Evolutionary conservation across 1,140 invertebrate species (phyloP).

Genomic region (Lutraria rhynchaena): DNA sequence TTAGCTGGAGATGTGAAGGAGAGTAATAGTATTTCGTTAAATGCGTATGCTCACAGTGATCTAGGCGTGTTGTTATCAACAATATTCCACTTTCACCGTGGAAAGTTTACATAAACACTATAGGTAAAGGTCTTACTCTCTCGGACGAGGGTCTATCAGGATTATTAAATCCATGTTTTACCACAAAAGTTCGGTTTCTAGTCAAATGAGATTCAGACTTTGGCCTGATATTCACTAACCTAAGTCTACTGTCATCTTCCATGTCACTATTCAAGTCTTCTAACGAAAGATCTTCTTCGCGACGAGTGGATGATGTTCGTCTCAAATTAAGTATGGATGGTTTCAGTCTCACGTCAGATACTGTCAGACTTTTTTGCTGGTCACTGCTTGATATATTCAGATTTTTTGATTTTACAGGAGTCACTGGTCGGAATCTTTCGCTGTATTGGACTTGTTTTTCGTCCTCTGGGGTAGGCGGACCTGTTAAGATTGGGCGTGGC

Average conservation of each 20-base stretch:
- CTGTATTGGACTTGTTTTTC: constrained; percentile 29
- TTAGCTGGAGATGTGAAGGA: too few relatives aligned
- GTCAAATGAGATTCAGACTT: constrained; percentile 36
- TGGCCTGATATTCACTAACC: constrained; percentile 45
- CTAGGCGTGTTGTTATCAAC: too few relatives aligned
- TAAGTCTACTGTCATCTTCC: constrained; percentile 10
- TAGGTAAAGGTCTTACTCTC: constrained; percentile 5
- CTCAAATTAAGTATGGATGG: not conserved
- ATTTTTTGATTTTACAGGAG: not conserved
- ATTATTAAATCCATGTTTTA: constrained; percentile 21
- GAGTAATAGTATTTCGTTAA: too few relatives aligned
- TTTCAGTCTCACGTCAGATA: constrained; percentile 26
- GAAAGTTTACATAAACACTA: too few relatives aligned
- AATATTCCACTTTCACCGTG: too few relatives aligned
- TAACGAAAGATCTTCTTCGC: constrained; percentile 6
- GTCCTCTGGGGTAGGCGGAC: constrained; percentile 5
- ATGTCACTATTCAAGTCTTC: constrained; percentile 44
- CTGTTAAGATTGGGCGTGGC: constrained; percentile 2
- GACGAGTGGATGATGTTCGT: not conserved
- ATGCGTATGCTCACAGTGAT: too few relatives aligned
- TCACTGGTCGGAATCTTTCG: constrained; percentile 18
- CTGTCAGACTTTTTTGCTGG: not conserved
- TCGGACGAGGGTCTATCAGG: constrained; percentile 36
- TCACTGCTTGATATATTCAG: not conserved
- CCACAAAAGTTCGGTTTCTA: constrained; percentile 48